These are phyloP conservation scores for crab-eating macaque (Macaca fascicularis) DNA, from an alignment of 2,113 vertebrate genomes.

Conservation along the genomic window T2T-MFA8v1.1 NC_088380.1:113577001-113577500, in stretches of 20 bases:
- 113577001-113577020: constrained; percentile 67
- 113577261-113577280: not conserved
- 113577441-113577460: constrained; percentile 53
- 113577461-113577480: constrained; percentile 69
- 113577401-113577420: constrained; percentile 54
- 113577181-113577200: constrained; percentile 43
- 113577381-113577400: constrained; percentile 43
- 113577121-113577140: constrained; percentile 48
- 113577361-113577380: constrained; percentile 56
- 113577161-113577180: constrained; percentile 37
- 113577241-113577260: constrained; percentile 42
- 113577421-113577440: constrained; percentile 76
- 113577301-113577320: constrained; percentile 18
- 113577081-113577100: constrained; percentile 60
- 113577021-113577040: constrained; percentile 62
- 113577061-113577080: constrained; percentile 61
- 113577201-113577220: constrained; percentile 38
- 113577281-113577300: constrained; percentile 49
- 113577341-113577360: constrained; percentile 49
- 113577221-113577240: not conserved
- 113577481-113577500: constrained; percentile 67
- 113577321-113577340: not conserved
- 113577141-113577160: constrained; percentile 41
- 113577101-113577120: constrained; percentile 54
- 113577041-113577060: constrained; percentile 56